These are phyloP conservation scores for Cylloceria caligata DNA, from an alignment of 2,888 invertebrate species.

Conservation along the genomic window DNA sequence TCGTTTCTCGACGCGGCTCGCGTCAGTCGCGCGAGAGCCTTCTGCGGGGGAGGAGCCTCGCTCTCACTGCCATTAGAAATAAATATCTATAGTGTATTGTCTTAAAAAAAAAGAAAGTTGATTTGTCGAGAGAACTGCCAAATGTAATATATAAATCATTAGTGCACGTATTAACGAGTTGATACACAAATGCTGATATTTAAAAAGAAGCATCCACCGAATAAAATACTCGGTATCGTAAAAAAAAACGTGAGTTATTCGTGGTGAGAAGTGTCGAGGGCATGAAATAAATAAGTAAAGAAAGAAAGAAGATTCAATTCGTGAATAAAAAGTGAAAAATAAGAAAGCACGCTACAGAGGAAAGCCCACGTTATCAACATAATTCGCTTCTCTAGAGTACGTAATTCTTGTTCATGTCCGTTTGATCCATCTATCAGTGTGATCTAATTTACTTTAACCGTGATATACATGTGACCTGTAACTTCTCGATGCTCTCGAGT, in stretches of 20 bases:
- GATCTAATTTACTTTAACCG: not conserved
- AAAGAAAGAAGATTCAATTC: not conserved
- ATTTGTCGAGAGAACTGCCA: not conserved
- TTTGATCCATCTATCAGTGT: not conserved
- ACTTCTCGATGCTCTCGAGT: not conserved
- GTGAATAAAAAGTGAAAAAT: not conserved
- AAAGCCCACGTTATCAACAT: slow-evolving; percentile 26
- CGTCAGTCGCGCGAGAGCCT: slow-evolving; percentile 84
- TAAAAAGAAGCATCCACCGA: not conserved
- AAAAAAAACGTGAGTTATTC: not conserved
- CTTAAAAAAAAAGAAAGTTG: slow-evolving; percentile 34
- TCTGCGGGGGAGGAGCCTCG: slow-evolving; percentile 82
- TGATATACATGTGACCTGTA: not conserved
- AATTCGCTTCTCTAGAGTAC: slow-evolving; percentile 58
- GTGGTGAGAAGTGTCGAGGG: not conserved
- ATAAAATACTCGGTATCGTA: not conserved
- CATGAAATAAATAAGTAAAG: not conserved
- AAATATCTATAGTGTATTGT: slow-evolving; percentile 57
- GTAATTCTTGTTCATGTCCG: slow-evolving; percentile 47
- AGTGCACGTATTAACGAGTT: not conserved
- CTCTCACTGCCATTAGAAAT: slow-evolving; percentile 77
- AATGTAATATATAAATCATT: slow-evolving; percentile 2
- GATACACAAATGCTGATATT: not conserved
- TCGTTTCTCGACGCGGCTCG: slow-evolving; percentile 72
- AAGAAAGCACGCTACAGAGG: slow-evolving; percentile 6